Evolutionary conservation across 2,113 vertebrate species (phyloP), one percentile per base, ranked within the genome.

Genomic region (Paradoxurus hermaphroditus): DNA sequence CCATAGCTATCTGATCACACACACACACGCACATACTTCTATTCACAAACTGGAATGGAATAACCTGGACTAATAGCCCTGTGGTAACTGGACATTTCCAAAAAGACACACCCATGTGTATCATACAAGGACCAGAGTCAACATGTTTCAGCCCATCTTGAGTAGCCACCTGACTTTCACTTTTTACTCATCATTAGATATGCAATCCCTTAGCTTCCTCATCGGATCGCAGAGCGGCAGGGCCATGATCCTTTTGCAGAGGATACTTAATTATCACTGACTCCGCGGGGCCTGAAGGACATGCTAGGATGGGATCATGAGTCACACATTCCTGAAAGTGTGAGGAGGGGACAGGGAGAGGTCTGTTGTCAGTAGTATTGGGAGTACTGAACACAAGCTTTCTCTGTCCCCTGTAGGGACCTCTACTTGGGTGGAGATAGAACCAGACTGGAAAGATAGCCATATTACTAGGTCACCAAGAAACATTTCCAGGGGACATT

Each of bases 371-470:
- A 9, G 53, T 39, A 39, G 63, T 18, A 3, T 11, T 41, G 11
- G 62, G 18, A 46, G 85, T 44, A 62, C 18, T 29, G 14, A 65
- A 79, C 23, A 59, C 15, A 27, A 14, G 29, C 14, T 65, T 78
- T 34, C 14, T 44, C n/a, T 1, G 1, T 46, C 75, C 41, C 39
- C 78, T 5, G 16, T 19, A 29, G 72, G 44, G 46, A 51, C 62
- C 53, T 73, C 23, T 68, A 10, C 41, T 56, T 89, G 93, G 78
- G 34, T 77, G 7, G 95, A 95, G 77, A 72, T 36, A 21, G 94
- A 59, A 39, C 49, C 16, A 36, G 15, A 31, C n/a, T 93, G 83
- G 82, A 68, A 89, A 75, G 41, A 65, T 36, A 56, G 23, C 36
- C 29, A 0, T 15, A 14, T 59, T 56, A 12, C 25, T 51, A 27